Evolutionary conservation across 2,113 vertebrate species (phyloP).

Genomic region (Pitta sordida): DNA sequence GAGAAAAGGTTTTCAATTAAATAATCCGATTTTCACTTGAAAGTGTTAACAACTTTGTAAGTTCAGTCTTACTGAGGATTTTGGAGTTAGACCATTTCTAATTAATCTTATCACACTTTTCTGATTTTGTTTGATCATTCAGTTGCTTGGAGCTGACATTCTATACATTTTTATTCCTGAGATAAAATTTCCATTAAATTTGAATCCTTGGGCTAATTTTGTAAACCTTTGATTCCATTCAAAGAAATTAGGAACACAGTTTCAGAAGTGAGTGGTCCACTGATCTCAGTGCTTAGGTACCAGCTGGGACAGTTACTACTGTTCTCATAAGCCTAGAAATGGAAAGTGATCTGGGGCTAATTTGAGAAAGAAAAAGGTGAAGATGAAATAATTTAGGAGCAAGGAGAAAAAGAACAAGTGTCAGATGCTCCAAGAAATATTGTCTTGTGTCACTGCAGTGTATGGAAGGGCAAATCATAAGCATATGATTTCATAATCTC

Average conservation of each 20-base stretch:
- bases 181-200: background rate
- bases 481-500: slow-evolving; percentile 18
- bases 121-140: background rate
- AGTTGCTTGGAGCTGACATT: background rate
- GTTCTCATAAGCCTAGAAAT: slow-evolving; percentile 27
- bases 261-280: background rate
- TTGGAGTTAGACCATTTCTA: background rate
- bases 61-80: background rate
- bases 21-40: background rate
- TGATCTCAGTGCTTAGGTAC: background rate
- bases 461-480: slow-evolving; percentile 20
- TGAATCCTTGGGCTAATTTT: background rate
- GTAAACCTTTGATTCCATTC: background rate
- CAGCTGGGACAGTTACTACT: slow-evolving; percentile 40
- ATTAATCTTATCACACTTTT: background rate
- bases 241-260: background rate
- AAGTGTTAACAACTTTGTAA: background rate
- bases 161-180: background rate
- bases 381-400: slow-evolving; percentile 51
- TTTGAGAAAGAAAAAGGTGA: slow-evolving; percentile 65
- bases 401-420: slow-evolving; percentile 52
- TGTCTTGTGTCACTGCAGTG: background rate
- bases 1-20: background rate
- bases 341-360: slow-evolving; percentile 50
- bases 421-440: slow-evolving; percentile 24